These are phyloP conservation scores for Dinocampus coccinellae DNA, from an alignment of 2,888 invertebrate species.

Conservation along the genomic window DNA sequence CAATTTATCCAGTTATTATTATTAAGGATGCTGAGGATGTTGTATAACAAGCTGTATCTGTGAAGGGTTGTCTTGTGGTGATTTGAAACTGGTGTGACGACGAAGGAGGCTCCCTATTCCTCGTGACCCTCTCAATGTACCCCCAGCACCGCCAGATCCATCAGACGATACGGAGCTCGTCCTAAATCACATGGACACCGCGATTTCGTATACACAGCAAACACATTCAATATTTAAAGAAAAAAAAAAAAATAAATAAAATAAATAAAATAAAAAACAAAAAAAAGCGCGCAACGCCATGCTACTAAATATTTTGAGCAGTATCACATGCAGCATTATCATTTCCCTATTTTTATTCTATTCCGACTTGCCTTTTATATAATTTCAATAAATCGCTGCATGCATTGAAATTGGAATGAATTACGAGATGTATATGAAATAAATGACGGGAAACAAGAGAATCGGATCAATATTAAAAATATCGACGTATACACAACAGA, in stretches of 20 bases:
- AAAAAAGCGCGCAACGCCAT: too few species aligned
- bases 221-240: constrained; percentile 28
- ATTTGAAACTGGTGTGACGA: constrained; percentile 70
- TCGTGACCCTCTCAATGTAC: constrained; percentile 68
- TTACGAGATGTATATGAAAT: constrained; percentile 28
- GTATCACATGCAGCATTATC: neutral
- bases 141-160: constrained; percentile 68
- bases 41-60: constrained; percentile 69
- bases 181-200: constrained; percentile 68
- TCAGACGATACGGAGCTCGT: constrained; percentile 69
- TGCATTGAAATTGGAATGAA: constrained; percentile 50
- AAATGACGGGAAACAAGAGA: constrained; percentile 16
- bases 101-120: constrained; percentile 69
- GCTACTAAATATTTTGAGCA: neutral
- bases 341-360: neutral
- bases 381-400: constrained; percentile 51
- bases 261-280: too few species aligned
- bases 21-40: constrained; percentile 68
- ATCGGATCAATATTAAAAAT: constrained; percentile 33
- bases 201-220: constrained; percentile 67
- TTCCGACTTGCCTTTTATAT: constrained; percentile 50
- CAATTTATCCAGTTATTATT: constrained; percentile 1
- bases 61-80: constrained; percentile 68
- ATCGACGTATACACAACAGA: constrained; percentile 29
- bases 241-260: too few species aligned